Evolutionary conservation across 2,797 vertebrate genomes (phyloP).

Genomic region (Bradypodion pumilum): DNA sequence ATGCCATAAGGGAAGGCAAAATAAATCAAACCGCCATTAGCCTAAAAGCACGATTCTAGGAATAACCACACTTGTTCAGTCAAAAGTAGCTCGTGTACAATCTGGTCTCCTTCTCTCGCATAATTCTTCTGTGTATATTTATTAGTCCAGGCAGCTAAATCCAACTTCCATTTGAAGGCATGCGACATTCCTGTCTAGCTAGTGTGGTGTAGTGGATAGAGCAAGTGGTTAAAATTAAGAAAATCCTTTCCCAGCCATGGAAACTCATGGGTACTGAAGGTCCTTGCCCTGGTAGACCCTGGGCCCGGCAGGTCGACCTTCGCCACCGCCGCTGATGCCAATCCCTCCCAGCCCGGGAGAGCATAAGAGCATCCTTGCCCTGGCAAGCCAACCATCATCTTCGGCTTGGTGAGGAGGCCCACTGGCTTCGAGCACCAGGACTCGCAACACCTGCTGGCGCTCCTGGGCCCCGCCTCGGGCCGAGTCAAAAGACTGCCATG

Average conservation of each 20-base stretch:
- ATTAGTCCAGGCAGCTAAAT: neutral
- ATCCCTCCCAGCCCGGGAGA: too few species aligned
- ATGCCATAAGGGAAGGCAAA: fast-evolving
- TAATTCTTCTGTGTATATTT: neutral
- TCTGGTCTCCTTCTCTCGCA: neutral
- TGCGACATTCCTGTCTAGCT: neutral
- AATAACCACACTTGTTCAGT: conserved; percentile 39
- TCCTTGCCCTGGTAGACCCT: too few species aligned
- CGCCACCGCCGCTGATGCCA: too few species aligned
- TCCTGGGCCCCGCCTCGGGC: too few species aligned
- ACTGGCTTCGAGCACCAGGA: too few species aligned
- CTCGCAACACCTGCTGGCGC: too few species aligned
- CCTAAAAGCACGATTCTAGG: conserved; percentile 33
- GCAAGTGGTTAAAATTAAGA: neutral
- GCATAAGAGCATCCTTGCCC: too few species aligned
- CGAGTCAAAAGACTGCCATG: too few species aligned
- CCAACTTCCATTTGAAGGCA: neutral
- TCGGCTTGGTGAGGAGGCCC: too few species aligned
- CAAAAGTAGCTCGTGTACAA: neutral
- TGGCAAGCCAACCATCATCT: too few species aligned
- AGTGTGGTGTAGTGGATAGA: too few species aligned
- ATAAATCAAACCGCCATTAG: neutral
- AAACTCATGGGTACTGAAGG: neutral
- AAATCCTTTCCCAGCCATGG: neutral
- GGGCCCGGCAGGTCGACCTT: too few species aligned